Evolutionary conservation across 2,888 invertebrate genomes (phyloP), one percentile per base, ranked within the genome.

Genomic region (Abrostola triplasia): DNA sequence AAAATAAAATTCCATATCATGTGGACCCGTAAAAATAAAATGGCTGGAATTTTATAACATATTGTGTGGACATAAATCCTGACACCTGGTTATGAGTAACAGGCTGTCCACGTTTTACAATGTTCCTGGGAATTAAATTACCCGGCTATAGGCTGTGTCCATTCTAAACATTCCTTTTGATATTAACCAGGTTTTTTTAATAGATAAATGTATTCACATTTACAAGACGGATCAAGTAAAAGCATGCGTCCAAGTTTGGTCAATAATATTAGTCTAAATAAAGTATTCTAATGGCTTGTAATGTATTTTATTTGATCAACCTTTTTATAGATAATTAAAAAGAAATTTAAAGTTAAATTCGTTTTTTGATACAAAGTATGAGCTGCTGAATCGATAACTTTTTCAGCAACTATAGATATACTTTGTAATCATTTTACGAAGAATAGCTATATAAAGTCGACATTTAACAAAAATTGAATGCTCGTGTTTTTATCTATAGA

Each of bases 61-160:
- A 90, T 88, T 88, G 88, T 87, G 83, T 73, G 86, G 82, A 81
- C 84, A 83, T 90, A 90, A 88, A 89, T 81, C 86, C 84, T 76
- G 70, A 80, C 88, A 89, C 90, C 89, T 88, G 90, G 86, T 87
- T 88, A 85, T 86, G 88, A 88, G 84, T 86, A 84, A 89, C 81
- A 76, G 71, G 65, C 58, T 76, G 80, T 76, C 81, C 81, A 71
- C 79, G 73, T 74, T 82, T 78, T 81, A 86, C 85, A 83, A 78
- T 84, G 85, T 81, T 78, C 80, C 79, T 53, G 78, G 79, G 83
- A 85, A 88, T 88, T 87, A 87, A 86, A 88, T 89, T 85, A 85
- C 64, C 64, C 60, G 40, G 36, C 35, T 42, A 67, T 67, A 70
- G 70, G 64, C 51, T 52, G 13, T 62, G 61, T 51, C 64, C 67